Percentiles rank a stretch among this genome's conserved stretches.
These are phyloP conservation scores for Oryctes rhinoceros DNA, from an alignment of 1,140 invertebrate species.

Conservation along the genomic window DNA sequence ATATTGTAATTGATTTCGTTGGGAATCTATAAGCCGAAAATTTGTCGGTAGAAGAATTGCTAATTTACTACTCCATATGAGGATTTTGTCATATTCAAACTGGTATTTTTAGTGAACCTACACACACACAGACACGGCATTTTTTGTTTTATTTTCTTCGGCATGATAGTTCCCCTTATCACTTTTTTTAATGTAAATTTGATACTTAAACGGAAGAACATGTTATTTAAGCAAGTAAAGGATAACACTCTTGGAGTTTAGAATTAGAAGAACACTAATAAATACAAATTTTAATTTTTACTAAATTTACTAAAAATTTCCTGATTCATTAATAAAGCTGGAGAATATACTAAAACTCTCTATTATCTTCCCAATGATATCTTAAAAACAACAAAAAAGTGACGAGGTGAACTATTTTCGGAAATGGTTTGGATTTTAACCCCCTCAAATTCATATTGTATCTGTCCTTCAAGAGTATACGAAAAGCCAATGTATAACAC, in stretches of 20 bases:
- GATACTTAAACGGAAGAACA: no score
- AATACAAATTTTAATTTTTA: no score
- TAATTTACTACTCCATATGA: slow-evolving; percentile 3
- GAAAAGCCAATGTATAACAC: neutral
- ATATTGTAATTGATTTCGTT: neutral
- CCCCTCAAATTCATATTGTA: slow-evolving; percentile 7
- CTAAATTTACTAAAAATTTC: no score
- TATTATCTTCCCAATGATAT: no score
- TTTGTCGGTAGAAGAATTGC: slow-evolving; percentile 19
- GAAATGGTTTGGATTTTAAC: slow-evolving; percentile 2
- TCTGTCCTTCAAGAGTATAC: slow-evolving; percentile 1
- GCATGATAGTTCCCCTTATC: neutral
- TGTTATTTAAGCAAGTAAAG: no score
- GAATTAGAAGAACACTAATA: no score
- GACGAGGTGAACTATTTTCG: slow-evolving; percentile 17
- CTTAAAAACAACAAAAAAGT: neutral
- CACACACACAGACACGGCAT: neutral
- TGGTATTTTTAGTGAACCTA: neutral
- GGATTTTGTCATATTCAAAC: neutral
- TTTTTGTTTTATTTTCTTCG: neutral
- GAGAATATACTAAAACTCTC: no score
- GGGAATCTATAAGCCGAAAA: neutral
- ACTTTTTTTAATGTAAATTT: neutral
- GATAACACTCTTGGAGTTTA: no score
- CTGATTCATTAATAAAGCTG: no score